Conservation (phyloP, 2,797 vertebrate species). For the Cryptoblepharus egeriae region DNA sequence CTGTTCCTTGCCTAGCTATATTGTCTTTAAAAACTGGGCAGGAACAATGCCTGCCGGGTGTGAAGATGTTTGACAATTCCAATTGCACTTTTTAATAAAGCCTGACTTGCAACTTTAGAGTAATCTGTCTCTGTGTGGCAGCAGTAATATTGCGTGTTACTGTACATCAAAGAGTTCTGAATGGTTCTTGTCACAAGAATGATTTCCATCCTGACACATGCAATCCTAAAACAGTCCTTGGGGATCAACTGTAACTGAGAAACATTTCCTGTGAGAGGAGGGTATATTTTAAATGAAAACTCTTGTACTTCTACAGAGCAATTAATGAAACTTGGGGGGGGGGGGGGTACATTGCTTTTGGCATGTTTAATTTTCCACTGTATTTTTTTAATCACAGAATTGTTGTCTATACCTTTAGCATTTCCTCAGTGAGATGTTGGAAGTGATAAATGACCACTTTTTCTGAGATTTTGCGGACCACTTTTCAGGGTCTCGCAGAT, state of each 20-base stretch:
- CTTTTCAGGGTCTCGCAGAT: too few relatives aligned
- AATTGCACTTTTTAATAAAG: slow-evolving; percentile 45
- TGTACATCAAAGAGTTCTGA: slow-evolving; percentile 33
- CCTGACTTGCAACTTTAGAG: slow-evolving; percentile 18
- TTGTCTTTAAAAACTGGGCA: slow-evolving; percentile 22
- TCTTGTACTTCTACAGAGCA: background rate
- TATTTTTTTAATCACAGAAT: too few relatives aligned
- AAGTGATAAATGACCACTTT: too few relatives aligned
- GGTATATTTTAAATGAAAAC: background rate
- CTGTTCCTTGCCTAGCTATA: background rate
- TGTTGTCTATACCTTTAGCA: too few relatives aligned
- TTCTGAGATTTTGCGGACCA: too few relatives aligned
- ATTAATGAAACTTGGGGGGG: slow-evolving; percentile 14
- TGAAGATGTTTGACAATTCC: slow-evolving; percentile 35
- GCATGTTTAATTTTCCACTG: background rate
- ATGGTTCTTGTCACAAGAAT: slow-evolving; percentile 12
- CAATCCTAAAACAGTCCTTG: background rate
- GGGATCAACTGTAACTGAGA: background rate
- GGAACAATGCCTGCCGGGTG: background rate
- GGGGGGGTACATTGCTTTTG: background rate
- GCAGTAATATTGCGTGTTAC: slow-evolving; percentile 20
- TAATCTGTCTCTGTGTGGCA: slow-evolving; percentile 35
- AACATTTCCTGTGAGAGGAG: slow-evolving; percentile 26
- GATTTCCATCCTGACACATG: slow-evolving; percentile 19
- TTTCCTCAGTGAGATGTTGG: too few relatives aligned